Conservation (phyloP, 2,113 vertebrate species). For the Steatornis caripensis region DNA sequence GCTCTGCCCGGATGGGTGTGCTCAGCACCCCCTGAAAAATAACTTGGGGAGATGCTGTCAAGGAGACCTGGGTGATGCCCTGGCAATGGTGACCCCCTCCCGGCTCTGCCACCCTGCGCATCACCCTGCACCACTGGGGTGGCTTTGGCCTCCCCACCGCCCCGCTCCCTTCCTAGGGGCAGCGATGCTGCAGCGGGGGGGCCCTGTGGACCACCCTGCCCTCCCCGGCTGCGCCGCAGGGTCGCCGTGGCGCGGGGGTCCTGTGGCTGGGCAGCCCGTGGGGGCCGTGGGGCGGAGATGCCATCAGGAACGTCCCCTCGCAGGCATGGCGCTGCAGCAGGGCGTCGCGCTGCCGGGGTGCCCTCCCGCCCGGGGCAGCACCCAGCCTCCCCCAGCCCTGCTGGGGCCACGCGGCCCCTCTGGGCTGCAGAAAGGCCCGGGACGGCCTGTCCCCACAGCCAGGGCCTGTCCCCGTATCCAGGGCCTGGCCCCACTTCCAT, state of each 20-base stretch:
- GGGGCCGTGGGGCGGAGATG: not conserved
- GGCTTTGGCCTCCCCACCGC: not conserved
- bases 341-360: accelerated
- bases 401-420: too few species aligned
- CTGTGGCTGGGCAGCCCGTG: not conserved
- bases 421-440: accelerated
- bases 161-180: accelerated
- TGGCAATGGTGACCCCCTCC: not conserved
- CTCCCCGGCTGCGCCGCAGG: not conserved
- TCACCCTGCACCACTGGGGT: too few species aligned
- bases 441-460: not conserved
- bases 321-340: not conserved
- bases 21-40: not conserved
- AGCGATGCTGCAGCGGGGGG: accelerated
- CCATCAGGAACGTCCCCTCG: not conserved
- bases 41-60: accelerated
- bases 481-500: too few species aligned
- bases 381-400: too few species aligned
- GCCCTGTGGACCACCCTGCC: not conserved
- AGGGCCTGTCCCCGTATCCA: too few species aligned
- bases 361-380: not conserved
- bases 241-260: not conserved
- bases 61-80: not conserved
- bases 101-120: too few species aligned
- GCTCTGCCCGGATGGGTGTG: not conserved